Evolutionary conservation across 1,140 invertebrate species (phyloP).

Genomic region (Nylanderia fulva): DNA sequence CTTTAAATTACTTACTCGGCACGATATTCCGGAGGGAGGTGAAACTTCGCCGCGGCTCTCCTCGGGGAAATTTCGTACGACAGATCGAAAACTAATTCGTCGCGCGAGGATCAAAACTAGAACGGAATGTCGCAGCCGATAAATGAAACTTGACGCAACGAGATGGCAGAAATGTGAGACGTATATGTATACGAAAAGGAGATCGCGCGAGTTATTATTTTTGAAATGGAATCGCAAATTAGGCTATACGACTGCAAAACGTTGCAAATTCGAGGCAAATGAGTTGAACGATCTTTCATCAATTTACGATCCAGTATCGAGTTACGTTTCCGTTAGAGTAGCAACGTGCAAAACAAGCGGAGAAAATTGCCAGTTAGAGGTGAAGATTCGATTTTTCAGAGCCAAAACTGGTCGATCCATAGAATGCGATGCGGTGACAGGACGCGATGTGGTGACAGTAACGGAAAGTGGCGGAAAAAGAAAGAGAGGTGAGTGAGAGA

Average conservation of each 20-base stretch:
- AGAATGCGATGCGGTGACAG: neutral
- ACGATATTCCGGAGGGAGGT: conserved; percentile 18
- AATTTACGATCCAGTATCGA: neutral
- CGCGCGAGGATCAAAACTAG: conserved; percentile 52
- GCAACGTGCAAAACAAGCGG: conserved; percentile 68
- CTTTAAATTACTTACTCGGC: conserved; percentile 73
- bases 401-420: conserved; percentile 63
- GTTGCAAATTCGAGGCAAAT: neutral
- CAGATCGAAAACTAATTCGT: conserved; percentile 74
- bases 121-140: conserved; percentile 38
- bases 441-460: neutral
- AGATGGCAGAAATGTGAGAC: conserved; percentile 15
- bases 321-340: conserved; percentile 27
- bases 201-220: conserved; percentile 6
- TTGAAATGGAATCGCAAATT: conserved; percentile 25
- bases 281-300: neutral
- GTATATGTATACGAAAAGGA: too few relatives aligned
- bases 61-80: conserved; percentile 68
- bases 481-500: neutral
- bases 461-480: conserved; percentile 20
- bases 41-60: conserved; percentile 64
- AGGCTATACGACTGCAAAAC: neutral
- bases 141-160: neutral
- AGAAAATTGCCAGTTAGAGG: conserved; percentile 76
- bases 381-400: conserved; percentile 77